A percentile compares a stretch with the other conserved stretches of the same genome.
Conservation (phyloP, 1,140 invertebrate species). For the Hycleus cichorii region DNA sequence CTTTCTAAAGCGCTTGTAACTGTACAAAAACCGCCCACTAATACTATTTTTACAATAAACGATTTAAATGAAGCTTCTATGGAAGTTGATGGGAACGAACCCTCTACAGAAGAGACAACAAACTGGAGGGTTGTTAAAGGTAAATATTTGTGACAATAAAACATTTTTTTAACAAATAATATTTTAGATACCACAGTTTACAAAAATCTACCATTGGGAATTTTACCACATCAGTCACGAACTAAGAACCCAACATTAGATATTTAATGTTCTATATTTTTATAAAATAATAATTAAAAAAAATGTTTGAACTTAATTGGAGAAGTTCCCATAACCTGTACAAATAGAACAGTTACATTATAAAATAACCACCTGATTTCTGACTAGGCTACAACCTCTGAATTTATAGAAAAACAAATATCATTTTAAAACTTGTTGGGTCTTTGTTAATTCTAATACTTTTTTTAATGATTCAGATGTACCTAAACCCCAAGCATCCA, state of each 20-base stretch:
- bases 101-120: background rate
- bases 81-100: background rate
- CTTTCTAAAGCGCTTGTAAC: slow-evolving; percentile 1
- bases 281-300: background rate
- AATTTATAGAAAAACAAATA: background rate
- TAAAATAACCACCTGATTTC: too few relatives aligned
- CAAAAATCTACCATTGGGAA: slow-evolving; percentile 20
- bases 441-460: slow-evolving; percentile 33
- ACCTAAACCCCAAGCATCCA: slow-evolving; percentile 51
- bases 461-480: slow-evolving; percentile 29
- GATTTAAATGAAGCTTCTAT: slow-evolving; percentile 3
- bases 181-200: slow-evolving; percentile 25
- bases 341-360: too few relatives aligned
- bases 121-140: slow-evolving; percentile 22
- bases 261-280: background rate
- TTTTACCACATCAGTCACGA: slow-evolving; percentile 19
- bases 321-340: too few relatives aligned
- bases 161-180: slow-evolving; percentile 1
- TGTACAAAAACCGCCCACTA: background rate
- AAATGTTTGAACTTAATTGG: too few relatives aligned
- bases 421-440: slow-evolving; percentile 1
- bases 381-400: too few relatives aligned
- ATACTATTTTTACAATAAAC: slow-evolving; percentile 13
- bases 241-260: slow-evolving; percentile 45
- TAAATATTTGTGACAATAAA: background rate